Base-by-base conservation (phyloP, 1,140 invertebrate genomes). In the Drosophila pallidifrons region DNA sequence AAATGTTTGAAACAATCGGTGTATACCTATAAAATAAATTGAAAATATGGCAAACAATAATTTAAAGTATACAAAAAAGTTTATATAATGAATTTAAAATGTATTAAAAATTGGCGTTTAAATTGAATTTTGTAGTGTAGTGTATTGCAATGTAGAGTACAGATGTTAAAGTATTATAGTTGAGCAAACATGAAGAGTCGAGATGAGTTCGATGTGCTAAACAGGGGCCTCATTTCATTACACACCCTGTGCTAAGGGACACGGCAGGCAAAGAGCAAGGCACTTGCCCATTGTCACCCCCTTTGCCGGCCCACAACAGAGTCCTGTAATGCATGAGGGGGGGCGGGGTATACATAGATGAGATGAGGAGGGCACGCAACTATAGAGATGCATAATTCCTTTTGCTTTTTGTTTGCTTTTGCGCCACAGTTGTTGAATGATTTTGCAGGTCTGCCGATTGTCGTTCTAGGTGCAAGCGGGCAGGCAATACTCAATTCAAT, bases 401-500 rank as follows among this genome's bases (percentile, higher is more conserved):
- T 32, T 5, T 52, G 6, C 30, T 30, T n/a, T 15, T 54, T 25
- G 20, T 25, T 52, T 52, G 49, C 49, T 52, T 11, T 52, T 52
- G 20, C 20, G 20, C 20, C 20, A 25, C 20, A 52, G 25, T 30
- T 13, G 25, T 11, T 28, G 20, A 51, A 51, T 11, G 16, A 10
- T 51, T 28, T 32, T 52, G 4, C 13, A 32, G n/a, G 10, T 2
- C 6, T 32, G 28, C 13, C 51, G 28, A 15, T 32, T 25, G 61
- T 38, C 8, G 35, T 38, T 8, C 0, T 25, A 25, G 35, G 35
- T 43, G 61, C 16, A 64, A 64, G 49, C 49, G 35, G 43, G 20
- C 35, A 11, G 35, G 35, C 61, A 64, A 64, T 38, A 54, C 20
- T 52, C 20, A 63, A 51, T 28, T 28, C 10, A 32, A 35, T 63